A percentile compares a stretch with the other conserved stretches of the same genome.
Evolutionary conservation across 2,113 vertebrate genomes (phyloP).

Genomic region (Coptodon bakossiorum): DNA sequence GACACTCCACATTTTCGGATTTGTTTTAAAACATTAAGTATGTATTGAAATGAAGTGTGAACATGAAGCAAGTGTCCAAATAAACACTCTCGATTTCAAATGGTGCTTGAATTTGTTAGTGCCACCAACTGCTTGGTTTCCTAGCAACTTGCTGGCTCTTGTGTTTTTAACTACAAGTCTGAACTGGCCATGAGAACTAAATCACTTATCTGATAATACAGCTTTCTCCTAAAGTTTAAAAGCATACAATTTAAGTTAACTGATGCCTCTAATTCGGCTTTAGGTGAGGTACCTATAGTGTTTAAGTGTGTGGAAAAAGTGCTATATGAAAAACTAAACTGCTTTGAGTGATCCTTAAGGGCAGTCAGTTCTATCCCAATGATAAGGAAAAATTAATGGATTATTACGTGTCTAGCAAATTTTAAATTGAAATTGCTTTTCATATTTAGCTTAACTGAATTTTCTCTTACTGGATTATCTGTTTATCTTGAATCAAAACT

Average conservation of each 20-base stretch:
- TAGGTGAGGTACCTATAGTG: neutral
- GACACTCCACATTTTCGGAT: rapidly evolving
- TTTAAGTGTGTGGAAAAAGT: rapidly evolving
- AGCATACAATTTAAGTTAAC: neutral
- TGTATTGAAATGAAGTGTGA: neutral
- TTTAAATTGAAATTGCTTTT: neutral
- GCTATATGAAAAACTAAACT: neutral
- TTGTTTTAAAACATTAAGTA: neutral
- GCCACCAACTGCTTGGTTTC: neutral
- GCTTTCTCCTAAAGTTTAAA: neutral
- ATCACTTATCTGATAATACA: neutral
- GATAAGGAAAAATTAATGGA: neutral
- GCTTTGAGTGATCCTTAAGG: neutral
- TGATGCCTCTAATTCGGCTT: neutral
- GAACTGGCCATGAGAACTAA: neutral
- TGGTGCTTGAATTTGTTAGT: neutral
- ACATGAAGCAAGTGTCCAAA: neutral
- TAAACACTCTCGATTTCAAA: neutral
- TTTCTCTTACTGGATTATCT: neutral
- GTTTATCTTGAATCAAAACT: neutral
- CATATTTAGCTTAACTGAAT: neutral
- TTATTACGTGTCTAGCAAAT: neutral
- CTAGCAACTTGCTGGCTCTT: neutral
- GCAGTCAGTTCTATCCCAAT: neutral
- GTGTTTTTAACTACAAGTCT: neutral